A percentile compares a stretch with the other conserved stretches of the same genome.
Evolutionary conservation across 2,113 vertebrate genomes (phyloP).

Genomic region (Uria lomvia): DNA sequence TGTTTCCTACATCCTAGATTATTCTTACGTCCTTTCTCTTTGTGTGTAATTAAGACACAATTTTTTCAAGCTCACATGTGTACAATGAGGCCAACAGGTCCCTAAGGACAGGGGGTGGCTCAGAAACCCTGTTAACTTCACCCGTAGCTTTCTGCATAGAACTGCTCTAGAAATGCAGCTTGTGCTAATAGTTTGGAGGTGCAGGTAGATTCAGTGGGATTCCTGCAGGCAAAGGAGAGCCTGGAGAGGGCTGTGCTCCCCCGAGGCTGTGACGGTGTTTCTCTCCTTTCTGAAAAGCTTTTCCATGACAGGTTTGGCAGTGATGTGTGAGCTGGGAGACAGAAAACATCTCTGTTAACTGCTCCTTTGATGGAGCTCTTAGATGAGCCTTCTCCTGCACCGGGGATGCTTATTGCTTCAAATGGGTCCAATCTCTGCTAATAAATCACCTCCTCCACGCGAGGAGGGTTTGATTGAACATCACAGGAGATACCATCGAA

Average conservation of each 20-base stretch:
- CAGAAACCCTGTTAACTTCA: not conserved
- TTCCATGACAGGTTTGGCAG: not conserved
- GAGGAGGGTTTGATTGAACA: not conserved
- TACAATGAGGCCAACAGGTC: not conserved
- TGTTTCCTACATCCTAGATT: not conserved
- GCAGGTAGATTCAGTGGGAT: not conserved
- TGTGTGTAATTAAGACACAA: not conserved
- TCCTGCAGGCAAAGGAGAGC: not conserved
- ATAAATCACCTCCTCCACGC: not conserved
- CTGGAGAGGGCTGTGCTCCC: not conserved
- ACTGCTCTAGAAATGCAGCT: not conserved
- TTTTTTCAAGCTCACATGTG: not conserved
- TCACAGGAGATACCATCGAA: not conserved
- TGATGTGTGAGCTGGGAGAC: not conserved
- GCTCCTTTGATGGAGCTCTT: not conserved
- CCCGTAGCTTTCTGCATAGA: not conserved
- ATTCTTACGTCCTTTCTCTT: not conserved
- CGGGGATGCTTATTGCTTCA: not conserved
- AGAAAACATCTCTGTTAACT: not conserved
- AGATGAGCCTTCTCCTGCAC: not conserved
- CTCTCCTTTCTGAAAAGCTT: not conserved
- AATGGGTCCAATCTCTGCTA: not conserved
- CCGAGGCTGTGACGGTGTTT: accelerated
- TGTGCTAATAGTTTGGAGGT: not conserved
- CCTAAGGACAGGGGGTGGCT: not conserved